Evolutionary conservation across 2,113 vertebrate genomes (phyloP), one percentile per base, ranked within the genome.

Genomic region (Plecotus auritus): DNA sequence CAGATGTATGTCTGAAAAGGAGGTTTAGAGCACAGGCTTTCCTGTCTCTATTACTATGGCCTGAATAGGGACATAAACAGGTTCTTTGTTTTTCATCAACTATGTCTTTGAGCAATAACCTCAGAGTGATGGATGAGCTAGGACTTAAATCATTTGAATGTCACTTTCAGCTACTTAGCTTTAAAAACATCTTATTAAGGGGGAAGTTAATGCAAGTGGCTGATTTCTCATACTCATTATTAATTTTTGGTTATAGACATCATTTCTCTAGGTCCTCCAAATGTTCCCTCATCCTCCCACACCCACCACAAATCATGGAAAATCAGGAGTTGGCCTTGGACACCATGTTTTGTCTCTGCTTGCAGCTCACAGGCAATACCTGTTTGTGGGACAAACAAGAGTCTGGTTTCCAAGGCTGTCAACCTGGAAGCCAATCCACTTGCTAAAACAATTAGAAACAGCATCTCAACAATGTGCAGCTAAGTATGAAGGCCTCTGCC

Each of bases 361-460:
- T 93, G 70, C 73, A 56, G n/a, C 42, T 94, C n/a, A 13, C 85
- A 90, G 82, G 51, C 18, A 7, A 95, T 93, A 96, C 82, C 95
- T 95, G 88, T 85, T 86, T 95, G 30, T 85, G 69, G 73, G 85
- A 95, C 82, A 97, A 97, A 95, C 95, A 95, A 45, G 94, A 82
- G 28, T 97, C 84, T 3, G 3, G 49, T 96, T 97, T 96, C 95
- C 92, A 91, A 95, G 73, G 64, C 45, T 72, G 64, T 96, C 95
- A n/a, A 88, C 82, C 82, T 51, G 30, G 85, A 72, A 95, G 69
- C 85, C 93, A 80, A 89, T 84, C 45, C 59, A 88, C 78, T 89
- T 72, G 45, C 45, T 86, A 35, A 86, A 83, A 95, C 94, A 64
- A 86, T 78, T 96, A 73, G 66, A 97, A 94, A 95, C 0, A 0